Base-by-base conservation (phyloP, 2,888 invertebrate species). In the Drosophila nr. perissopoda region DNA sequence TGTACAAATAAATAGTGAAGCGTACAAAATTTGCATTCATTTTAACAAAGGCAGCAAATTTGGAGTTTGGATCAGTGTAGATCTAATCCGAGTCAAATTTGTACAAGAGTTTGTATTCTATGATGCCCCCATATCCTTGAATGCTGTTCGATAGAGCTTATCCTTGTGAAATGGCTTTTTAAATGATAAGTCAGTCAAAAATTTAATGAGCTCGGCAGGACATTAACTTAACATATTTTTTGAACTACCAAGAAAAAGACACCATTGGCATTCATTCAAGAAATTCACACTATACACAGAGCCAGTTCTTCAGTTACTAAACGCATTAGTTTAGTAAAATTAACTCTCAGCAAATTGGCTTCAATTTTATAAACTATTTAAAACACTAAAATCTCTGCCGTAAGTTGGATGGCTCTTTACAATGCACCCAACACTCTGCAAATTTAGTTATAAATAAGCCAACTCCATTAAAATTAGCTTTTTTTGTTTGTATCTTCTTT, bases 381-480 rank as follows among this genome's bases (percentile, higher is more conserved):
- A 16, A 16, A 16, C 25, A 46, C 25, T 25, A 4, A 16, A 25
- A 25, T 46, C 46, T 25, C 2, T 25, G 8, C 18, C 8, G 8
- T 18, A 34, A 34, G 2, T 34, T 0, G 25, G 13, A 16, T 48
- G 25, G 7, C 46, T 11, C 29, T 16, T 42, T 52, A 36, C 25
- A 16, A 16, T n/a, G 13, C 1, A 40, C 10, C 10, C 40, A 74
- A 62, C 48, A 53, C 25, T n/a, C 27, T 33, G 21, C 60, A 53
- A 70, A 83, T 85, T 78, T 63, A 76, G 72, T 74, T 83, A 79
- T 83, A 74, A 71, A 68, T 83, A 72, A 74, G 64, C 70, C 67
- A 79, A 36, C 38, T 73, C 21, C 40, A 71, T 51, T 36, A 66
- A 63, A 62, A 58, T 61, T 36, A 48, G 52, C 33, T 62, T 33